phyloP scores from a whole-genome alignment of 2,113 vertebrate genomes.

The Fregetta grallaria region DNA sequence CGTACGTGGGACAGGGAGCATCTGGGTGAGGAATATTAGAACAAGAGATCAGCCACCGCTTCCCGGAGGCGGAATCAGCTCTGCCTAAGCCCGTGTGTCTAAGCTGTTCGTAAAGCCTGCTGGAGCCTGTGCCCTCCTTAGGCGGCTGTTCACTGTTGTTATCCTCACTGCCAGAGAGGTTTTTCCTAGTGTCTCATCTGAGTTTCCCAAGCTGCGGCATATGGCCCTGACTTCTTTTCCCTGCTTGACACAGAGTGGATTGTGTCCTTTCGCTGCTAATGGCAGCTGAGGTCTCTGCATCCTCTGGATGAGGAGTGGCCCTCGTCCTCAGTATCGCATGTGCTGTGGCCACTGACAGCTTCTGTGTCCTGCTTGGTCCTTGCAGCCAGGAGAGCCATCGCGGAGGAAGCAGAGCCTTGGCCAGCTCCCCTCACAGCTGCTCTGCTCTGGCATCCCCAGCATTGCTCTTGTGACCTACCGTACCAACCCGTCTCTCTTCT shows the following conservation, averaged over 20 bases:
- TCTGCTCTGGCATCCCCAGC: background rate
- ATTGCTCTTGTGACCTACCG: background rate
- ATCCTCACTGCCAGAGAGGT: accelerated
- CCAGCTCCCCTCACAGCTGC: background rate
- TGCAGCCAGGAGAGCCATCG: background rate
- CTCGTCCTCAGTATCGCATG: accelerated
- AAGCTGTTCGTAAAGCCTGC: background rate
- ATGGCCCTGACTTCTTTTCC: background rate
- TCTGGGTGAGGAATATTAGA: background rate
- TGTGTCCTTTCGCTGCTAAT: background rate
- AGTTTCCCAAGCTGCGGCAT: background rate
- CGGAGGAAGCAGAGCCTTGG: background rate
- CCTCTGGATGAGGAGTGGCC: background rate
- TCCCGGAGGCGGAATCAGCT: background rate
- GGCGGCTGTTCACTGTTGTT: background rate
- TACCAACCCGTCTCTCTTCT: background rate
- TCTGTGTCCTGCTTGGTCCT: background rate
- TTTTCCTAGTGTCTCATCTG: background rate
- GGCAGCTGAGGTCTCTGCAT: background rate
- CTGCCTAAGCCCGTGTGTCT: background rate
- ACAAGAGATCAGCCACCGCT: background rate
- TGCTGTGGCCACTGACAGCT: background rate
- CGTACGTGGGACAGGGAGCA: accelerated
- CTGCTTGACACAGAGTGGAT: background rate
- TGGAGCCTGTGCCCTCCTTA: background rate